Evolutionary conservation across 2,888 invertebrate genomes (phyloP).

Genomic region (Andrena flavipes): DNA sequence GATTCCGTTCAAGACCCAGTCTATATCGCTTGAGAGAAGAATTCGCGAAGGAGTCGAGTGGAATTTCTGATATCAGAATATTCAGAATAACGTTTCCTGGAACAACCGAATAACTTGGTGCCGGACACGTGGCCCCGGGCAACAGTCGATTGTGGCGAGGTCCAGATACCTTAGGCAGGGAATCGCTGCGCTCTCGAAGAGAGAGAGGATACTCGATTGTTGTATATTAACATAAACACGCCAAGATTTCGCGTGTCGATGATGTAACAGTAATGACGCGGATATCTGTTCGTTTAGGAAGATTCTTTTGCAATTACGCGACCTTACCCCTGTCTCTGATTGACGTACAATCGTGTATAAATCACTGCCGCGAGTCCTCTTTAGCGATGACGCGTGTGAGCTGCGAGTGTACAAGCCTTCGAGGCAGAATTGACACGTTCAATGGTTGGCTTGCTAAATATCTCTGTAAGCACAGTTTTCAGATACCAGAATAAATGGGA

Average conservation of each 20-base stretch:
- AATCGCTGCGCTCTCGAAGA: not conserved
- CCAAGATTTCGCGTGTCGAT: conserved; percentile 46
- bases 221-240: not conserved
- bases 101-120: too few species aligned
- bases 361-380: conserved; percentile 57
- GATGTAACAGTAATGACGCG: conserved; percentile 60
- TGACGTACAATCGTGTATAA: conserved; percentile 61
- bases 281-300: conserved; percentile 63
- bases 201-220: not conserved
- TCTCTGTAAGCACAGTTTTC: too few species aligned
- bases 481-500: too few species aligned
- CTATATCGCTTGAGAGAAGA: too few species aligned
- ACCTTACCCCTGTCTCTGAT: conserved; percentile 70
- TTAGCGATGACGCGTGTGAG: conserved; percentile 53
- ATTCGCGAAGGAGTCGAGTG: too few species aligned
- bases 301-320: conserved; percentile 48
- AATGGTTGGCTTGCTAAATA: not conserved
- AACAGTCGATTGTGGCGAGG: too few species aligned
- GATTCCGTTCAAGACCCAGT: too few species aligned
- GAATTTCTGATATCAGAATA: too few species aligned
- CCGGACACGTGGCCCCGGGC: too few species aligned
- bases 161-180: too few species aligned
- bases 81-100: too few species aligned
- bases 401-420: not conserved
- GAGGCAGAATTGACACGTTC: not conserved